Evolutionary conservation across 92 coral and sea anemone genomes (phyloP), one percentile per base, ranked within the genome.

Genomic region (Palythoa grandis): DNA sequence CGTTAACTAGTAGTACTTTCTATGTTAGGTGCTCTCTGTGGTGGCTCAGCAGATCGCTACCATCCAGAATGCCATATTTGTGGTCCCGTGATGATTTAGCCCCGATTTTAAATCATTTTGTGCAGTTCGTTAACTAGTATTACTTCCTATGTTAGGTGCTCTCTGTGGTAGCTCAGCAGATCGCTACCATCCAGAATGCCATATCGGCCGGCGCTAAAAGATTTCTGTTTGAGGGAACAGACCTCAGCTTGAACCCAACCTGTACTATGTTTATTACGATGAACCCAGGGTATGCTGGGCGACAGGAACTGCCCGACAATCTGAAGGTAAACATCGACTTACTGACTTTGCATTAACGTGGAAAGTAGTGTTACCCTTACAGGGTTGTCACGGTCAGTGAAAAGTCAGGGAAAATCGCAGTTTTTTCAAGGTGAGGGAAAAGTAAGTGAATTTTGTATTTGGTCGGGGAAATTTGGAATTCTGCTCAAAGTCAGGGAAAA

Each of bases 231-330:
- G 98, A 96, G 91, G 98, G 98, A 88, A 96, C 98, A 22, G 98
- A 96, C 76, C 93, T 96, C 40, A 95, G 93, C 12, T 94, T 96
- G 61, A 93, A 96, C 83, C 98, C 98, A 13, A 96, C 98, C 7
- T 96, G 98, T 66, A 96, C 98, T 50, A 96, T 96, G 98, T 96
- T 96, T 72, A 96, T 96, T 69, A 96, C 98, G 0, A 96, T 96
- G 98, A 96, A 96, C 67, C 98, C 98, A 56, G 98, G 98, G 4
- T 96, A 96, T 73, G 98, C 98, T 38, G 98, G 98, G 12, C 86
- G 98, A 57, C 98, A 96, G 85, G 98, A 96, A 68, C 87, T 96
- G 50, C 98, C 98, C 0, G 98, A 96, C 82, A 96, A 96, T 77
- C 96, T 96, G n/a, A 96, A 96, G 98, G 98, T 96, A 83, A 86